A percentile compares a stretch with the other conserved stretches of the same genome.
phyloP scores from a whole-genome alignment of 1,140 invertebrate genomes.

The Asbolus verrucosus region DNA sequence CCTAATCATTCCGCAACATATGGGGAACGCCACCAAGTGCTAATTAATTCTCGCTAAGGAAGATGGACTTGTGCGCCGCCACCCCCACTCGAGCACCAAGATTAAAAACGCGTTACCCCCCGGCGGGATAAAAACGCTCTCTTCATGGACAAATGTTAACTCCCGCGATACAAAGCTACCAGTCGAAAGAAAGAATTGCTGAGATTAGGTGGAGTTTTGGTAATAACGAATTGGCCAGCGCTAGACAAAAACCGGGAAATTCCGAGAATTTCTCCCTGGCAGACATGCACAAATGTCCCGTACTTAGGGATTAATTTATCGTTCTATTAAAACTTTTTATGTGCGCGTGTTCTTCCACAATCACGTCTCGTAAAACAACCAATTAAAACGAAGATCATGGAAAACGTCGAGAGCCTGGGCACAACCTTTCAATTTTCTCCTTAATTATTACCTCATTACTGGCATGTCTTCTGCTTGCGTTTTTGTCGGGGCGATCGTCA shows the following conservation, averaged over 20 bases:
- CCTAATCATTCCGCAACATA: conserved; percentile 43
- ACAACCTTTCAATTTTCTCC: conserved; percentile 17
- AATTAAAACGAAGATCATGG: conserved; percentile 40
- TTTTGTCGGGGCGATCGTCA: no score
- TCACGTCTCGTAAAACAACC: conserved; percentile 46
- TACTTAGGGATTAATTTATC: conserved; percentile 47
- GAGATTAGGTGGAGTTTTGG: no score
- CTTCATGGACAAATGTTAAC: not conserved
- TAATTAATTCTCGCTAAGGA: conserved; percentile 40
- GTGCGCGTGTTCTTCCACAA: conserved; percentile 39
- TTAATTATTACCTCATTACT: not conserved
- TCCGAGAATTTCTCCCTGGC: no score
- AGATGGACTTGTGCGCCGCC: conserved; percentile 12
- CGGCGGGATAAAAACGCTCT: conserved; percentile 9
- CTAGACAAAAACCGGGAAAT: no score
- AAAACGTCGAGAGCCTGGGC: conserved; percentile 24
- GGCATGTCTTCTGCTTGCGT: not conserved
- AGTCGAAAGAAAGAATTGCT: no score
- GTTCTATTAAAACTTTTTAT: conserved; percentile 49
- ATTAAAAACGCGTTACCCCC: conserved; percentile 26
- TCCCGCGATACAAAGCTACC: no score
- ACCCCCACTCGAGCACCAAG: conserved; percentile 18
- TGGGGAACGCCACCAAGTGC: conserved; percentile 44
- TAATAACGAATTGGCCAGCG: no score
- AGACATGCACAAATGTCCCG: conserved; percentile 16